Conservation (phyloP, 1,140 invertebrate genomes). For the Oryzaephilus surinamensis region DNA sequence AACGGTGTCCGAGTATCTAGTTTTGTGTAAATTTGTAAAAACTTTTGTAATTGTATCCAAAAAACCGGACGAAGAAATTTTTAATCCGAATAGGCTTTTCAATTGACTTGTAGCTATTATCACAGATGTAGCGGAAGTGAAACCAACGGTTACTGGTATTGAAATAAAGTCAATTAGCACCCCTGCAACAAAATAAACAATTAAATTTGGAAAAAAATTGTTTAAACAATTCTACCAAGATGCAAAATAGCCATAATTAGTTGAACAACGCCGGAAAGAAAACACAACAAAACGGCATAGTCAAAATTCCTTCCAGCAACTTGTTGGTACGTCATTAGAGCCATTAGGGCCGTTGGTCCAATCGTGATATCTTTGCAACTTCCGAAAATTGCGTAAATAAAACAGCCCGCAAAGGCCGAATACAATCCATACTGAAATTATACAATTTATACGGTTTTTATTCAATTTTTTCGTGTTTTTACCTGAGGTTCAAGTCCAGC, state of each 20-base stretch:
- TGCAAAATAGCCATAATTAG: constrained; percentile 72
- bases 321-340: constrained; percentile 70
- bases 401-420: constrained; percentile 84
- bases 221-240: constrained; percentile 48
- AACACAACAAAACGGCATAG: constrained; percentile 75
- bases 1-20: constrained; percentile 50
- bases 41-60: constrained; percentile 58
- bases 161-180: constrained; percentile 93
- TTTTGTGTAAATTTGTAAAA: constrained; percentile 47
- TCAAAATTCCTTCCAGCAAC: constrained; percentile 54
- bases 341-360: constrained; percentile 74
- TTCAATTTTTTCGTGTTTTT: constrained; percentile 14
- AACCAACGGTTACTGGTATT: constrained; percentile 84
- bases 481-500: constrained; percentile 75
- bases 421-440: constrained; percentile 76
- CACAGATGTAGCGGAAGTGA: constrained; percentile 86
- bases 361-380: constrained; percentile 87
- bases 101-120: constrained; percentile 84
- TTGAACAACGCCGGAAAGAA: constrained; percentile 73
- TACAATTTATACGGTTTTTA: constrained; percentile 14
- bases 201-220: not conserved
- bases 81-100: constrained; percentile 70
- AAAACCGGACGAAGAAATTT: constrained; percentile 61
- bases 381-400: constrained; percentile 83
- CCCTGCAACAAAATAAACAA: constrained; percentile 46